phyloP scores from a whole-genome alignment of 1,140 invertebrate genomes.

The Diploscapter pachys region DNA sequence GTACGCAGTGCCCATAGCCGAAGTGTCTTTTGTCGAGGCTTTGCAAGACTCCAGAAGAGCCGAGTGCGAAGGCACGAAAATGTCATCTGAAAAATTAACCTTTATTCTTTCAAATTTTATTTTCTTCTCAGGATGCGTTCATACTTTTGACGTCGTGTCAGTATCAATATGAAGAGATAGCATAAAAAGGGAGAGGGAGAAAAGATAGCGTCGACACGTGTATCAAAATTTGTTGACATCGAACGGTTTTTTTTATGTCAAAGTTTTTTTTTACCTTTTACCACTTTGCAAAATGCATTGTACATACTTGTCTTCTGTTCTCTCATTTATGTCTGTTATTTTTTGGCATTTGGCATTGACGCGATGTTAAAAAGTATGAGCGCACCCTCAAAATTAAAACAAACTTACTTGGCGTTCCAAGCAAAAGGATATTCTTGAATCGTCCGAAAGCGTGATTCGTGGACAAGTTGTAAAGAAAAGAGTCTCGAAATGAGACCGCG shows the following conservation, averaged over 20 bases:
- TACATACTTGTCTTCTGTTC: no score
- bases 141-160: no score
- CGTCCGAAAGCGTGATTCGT: conserved; percentile 28
- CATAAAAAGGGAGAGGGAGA: no score
- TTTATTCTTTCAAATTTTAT: not conserved
- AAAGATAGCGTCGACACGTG: no score
- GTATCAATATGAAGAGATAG: no score
- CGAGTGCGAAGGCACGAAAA: conserved; percentile 25
- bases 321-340: not conserved
- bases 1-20: conserved; percentile 19
- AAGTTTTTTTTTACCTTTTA: no score
- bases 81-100: conserved; percentile 10
- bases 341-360: not conserved
- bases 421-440: conserved; percentile 32
- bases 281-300: no score
- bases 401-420: conserved; percentile 27
- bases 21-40: conserved; percentile 16
- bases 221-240: no score
- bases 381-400: no score
- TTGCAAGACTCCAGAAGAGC: conserved; percentile 21
- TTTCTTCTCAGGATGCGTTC: not conserved
- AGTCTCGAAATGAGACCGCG: conserved; percentile 19
- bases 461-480: conserved; percentile 31
- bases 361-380: no score
- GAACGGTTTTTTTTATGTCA: no score